Evolutionary conservation across 2,888 invertebrate genomes (phyloP).

Genomic region (Lapara coniferarum): DNA sequence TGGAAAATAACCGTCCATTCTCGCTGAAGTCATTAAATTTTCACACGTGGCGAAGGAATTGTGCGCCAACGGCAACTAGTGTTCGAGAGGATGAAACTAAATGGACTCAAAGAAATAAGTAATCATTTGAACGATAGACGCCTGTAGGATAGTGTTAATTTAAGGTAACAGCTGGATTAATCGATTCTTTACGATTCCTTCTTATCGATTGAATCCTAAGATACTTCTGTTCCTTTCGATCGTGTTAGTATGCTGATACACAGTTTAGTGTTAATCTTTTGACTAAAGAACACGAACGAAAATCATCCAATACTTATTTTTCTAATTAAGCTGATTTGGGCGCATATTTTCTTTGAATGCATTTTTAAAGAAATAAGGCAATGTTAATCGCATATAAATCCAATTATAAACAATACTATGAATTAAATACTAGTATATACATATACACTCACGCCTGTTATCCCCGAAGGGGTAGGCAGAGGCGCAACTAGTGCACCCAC

Average conservation of each 20-base stretch:
- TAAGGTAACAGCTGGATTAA: not conserved
- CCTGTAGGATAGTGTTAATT: not conserved
- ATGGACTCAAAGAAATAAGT: not conserved
- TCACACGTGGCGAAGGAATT: conserved; percentile 51
- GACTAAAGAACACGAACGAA: not conserved
- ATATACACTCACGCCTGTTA: too few species aligned
- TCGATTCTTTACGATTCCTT: not conserved
- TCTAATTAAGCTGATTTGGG: too few species aligned
- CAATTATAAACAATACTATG: too few species aligned
- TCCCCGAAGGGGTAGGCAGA: too few species aligned
- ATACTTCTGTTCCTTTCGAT: not conserved
- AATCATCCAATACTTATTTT: too few species aligned
- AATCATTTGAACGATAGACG: not conserved
- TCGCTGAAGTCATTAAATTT: conserved; percentile 51
- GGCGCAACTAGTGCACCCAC: too few species aligned
- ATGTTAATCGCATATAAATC: too few species aligned
- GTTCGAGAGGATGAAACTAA: not conserved
- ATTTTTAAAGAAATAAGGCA: too few species aligned
- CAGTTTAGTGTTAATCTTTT: not conserved
- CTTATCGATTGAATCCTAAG: not conserved
- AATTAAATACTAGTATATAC: too few species aligned
- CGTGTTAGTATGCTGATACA: not conserved
- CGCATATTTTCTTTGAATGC: too few species aligned
- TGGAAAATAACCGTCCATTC: conserved; percentile 45
- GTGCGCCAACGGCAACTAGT: conserved; percentile 25